A percentile compares a stretch with the other conserved stretches of the same genome.
Conservation (phyloP, 2,797 vertebrate genomes). For the Lycodopsis pacificus region DNA sequence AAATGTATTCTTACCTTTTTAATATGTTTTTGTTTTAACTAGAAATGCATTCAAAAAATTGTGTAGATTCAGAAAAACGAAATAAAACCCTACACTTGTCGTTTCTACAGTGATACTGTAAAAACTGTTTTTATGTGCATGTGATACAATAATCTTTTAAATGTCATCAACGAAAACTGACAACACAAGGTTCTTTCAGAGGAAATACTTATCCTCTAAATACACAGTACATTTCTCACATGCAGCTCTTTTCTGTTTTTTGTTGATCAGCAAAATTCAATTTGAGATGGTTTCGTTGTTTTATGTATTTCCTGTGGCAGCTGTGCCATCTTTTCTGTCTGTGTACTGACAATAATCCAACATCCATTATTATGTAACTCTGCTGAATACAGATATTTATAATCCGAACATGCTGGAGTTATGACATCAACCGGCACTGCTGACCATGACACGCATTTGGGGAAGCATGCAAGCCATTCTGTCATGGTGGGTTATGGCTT, state of each 20-base stretch:
- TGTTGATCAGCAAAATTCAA: conserved; percentile 24
- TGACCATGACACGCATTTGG: conserved; percentile 74
- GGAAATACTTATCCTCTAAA: not conserved
- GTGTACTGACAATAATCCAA: conserved; percentile 78
- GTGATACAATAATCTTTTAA: not conserved
- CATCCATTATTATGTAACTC: conserved; percentile 83
- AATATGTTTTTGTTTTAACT: not conserved
- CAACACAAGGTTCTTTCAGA: not conserved
- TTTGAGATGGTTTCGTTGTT: conserved; percentile 37
- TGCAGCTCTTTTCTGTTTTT: not conserved
- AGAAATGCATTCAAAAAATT: not conserved
- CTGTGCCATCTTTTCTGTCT: conserved; percentile 67
- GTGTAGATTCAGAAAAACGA: not conserved
- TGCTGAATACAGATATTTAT: conserved; percentile 83
- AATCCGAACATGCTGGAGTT: conserved; percentile 80
- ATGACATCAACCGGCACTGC: conserved; percentile 79
- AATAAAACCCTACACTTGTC: not conserved
- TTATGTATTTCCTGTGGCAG: conserved; percentile 61
- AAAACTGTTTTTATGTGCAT: not conserved
- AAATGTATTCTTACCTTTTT: not conserved
- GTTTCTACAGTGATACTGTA: not conserved
- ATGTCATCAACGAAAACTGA: not conserved
- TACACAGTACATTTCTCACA: not conserved
- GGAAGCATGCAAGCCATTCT: conserved; percentile 75
- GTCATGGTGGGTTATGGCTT: conserved; percentile 76